These are phyloP conservation scores for Glaucopsyche alexis DNA, from an alignment of 2,888 invertebrate genomes.

Conservation along the genomic window DNA sequence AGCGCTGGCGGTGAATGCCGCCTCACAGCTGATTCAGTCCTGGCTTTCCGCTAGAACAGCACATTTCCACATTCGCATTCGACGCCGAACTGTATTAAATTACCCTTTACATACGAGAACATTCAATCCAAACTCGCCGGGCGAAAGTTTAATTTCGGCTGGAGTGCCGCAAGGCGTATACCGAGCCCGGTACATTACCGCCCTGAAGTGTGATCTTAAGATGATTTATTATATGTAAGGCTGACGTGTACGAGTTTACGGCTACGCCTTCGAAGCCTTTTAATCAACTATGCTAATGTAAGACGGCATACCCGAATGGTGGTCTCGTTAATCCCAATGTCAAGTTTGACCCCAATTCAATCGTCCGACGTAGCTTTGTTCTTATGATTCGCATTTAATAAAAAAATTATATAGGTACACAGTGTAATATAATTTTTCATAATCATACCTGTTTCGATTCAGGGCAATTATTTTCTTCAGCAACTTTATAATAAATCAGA, in stretches of 20 bases:
- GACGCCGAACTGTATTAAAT: constrained; percentile 46
- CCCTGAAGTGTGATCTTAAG: constrained; percentile 30
- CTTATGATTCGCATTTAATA: background rate
- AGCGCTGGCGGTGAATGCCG: constrained; percentile 54
- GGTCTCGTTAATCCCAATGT: constrained; percentile 62
- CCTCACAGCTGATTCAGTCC: constrained; percentile 72
- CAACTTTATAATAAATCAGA: too few species aligned
- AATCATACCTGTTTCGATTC: too few species aligned
- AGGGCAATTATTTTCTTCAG: too few species aligned
- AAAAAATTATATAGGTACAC: background rate
- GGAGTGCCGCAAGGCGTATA: constrained; percentile 45
- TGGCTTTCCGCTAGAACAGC: constrained; percentile 65
- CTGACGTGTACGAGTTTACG: constrained; percentile 61
- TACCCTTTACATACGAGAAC: constrained; percentile 33
- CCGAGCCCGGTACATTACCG: constrained; percentile 53
- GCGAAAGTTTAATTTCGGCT: constrained; percentile 42
- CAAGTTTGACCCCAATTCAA: constrained; percentile 73
- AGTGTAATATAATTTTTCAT: too few species aligned
- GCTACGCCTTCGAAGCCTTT: constrained; percentile 69
- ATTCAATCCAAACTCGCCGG: constrained; percentile 39
- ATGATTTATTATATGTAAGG: too few species aligned
- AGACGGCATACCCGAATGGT: constrained; percentile 62
- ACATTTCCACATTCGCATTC: constrained; percentile 51
- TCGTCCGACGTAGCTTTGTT: constrained; percentile 58
- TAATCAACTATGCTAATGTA: constrained; percentile 79